Conservation (phyloP, 2,888 invertebrate species). For the Acleris laterana region DNA sequence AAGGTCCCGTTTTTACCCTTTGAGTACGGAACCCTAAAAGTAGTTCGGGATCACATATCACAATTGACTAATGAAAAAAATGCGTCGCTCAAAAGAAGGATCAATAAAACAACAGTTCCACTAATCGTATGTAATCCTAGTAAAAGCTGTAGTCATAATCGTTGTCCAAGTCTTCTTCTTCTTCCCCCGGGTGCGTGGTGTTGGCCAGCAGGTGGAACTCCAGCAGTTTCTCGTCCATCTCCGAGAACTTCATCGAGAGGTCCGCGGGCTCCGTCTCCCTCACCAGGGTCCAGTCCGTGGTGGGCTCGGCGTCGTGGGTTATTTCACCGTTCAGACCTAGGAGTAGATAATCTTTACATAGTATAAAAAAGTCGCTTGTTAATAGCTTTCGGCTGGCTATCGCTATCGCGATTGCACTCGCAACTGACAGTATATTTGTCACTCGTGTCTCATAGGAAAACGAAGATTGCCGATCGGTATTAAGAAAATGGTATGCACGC, state of each 20-base stretch:
- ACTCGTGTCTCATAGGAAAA: too few species aligned
- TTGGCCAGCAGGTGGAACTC: constrained; percentile 67
- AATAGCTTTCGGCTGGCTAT: too few species aligned
- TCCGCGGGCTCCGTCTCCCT: constrained; percentile 58
- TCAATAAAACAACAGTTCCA: constrained; percentile 39
- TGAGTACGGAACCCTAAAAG: too few species aligned
- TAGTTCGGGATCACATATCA: too few species aligned
- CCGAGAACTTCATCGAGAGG: constrained; percentile 52
- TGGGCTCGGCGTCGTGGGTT: constrained; percentile 55
- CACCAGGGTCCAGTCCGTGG: constrained; percentile 64
- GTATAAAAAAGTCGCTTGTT: too few species aligned
- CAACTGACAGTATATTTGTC: too few species aligned
- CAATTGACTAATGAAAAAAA: too few species aligned
- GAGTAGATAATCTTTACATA: too few species aligned
- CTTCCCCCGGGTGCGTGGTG: constrained; percentile 53
- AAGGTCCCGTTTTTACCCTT: too few species aligned
- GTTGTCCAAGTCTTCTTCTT: constrained; percentile 59
- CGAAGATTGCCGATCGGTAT: too few species aligned
- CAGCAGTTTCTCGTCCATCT: constrained; percentile 65
- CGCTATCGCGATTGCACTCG: too few species aligned
- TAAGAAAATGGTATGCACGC: too few species aligned
- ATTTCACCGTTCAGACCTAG: constrained; percentile 67
- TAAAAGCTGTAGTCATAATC: constrained; percentile 74
- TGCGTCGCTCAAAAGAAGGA: constrained; percentile 7
- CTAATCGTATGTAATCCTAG: constrained; percentile 53